Conservation (phyloP, 2,113 vertebrate genomes). For the Chloebia gouldiae region DNA sequence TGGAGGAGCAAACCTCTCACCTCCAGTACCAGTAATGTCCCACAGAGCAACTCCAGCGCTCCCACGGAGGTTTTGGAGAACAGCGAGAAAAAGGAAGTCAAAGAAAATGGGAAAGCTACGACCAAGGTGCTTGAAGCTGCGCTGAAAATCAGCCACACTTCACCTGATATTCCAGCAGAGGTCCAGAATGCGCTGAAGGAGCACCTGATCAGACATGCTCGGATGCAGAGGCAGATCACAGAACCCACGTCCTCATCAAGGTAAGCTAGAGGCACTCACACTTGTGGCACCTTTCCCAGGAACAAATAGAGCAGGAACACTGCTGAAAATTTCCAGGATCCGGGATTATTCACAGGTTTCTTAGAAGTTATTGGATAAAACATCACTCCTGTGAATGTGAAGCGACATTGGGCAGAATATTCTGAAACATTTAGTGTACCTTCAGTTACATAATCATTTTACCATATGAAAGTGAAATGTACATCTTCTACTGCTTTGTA, state of each 20-base stretch:
- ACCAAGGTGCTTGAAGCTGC: constrained; percentile 87
- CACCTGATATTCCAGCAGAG: constrained; percentile 95
- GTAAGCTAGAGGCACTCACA: constrained; percentile 61
- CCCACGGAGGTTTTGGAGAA: constrained; percentile 79
- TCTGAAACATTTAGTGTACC: background rate
- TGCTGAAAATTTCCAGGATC: background rate
- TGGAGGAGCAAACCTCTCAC: constrained; percentile 91
- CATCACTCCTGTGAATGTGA: background rate
- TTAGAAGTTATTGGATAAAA: background rate
- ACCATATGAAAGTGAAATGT: background rate
- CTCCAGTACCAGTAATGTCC: constrained; percentile 67
- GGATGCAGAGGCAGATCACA: constrained; percentile 94
- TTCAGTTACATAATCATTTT: background rate
- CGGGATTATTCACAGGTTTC: background rate
- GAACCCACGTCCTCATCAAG: constrained; percentile 95
- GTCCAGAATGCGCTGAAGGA: constrained; percentile 91
- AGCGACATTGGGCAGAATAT: background rate
- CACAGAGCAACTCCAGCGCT: constrained; percentile 71
- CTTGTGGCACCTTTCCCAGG: background rate
- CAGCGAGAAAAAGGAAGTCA: constrained; percentile 81
- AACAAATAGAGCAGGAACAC: background rate
- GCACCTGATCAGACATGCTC: constrained; percentile 87
- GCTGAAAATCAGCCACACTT: constrained; percentile 99
- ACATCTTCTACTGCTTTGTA: background rate
- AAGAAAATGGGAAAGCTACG: constrained; percentile 80